A percentile compares a stretch with the other conserved stretches of the same genome.
These are phyloP conservation scores for Cosmorhoe ocellata DNA, from an alignment of 2,888 invertebrate genomes.

Conservation along the genomic window DNA sequence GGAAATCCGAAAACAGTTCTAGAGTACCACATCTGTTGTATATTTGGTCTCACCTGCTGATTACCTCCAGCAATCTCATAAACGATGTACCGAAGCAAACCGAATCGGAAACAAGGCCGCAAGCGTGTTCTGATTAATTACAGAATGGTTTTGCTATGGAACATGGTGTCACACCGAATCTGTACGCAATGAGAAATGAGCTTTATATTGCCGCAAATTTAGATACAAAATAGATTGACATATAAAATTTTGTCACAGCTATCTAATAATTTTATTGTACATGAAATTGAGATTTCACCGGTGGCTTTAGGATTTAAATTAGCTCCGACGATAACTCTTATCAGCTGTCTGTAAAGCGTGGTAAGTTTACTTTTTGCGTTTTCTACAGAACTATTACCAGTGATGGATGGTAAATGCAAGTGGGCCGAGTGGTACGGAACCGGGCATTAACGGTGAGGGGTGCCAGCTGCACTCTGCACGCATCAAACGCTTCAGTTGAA, in stretches of 20 bases:
- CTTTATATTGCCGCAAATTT: background rate
- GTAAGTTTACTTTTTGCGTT: no score
- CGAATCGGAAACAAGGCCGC: slow-evolving; percentile 77
- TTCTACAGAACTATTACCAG: no score
- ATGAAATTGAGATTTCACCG: slow-evolving; percentile 7
- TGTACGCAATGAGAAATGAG: background rate
- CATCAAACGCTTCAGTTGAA: slow-evolving; percentile 46
- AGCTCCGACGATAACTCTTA: no score
- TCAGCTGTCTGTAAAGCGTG: no score
- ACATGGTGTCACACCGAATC: slow-evolving; percentile 19
- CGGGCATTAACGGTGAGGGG: slow-evolving; percentile 42
- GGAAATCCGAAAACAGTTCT: slow-evolving; percentile 24
- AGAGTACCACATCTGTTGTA: slow-evolving; percentile 51
- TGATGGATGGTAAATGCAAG: background rate
- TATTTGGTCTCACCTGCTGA: slow-evolving; percentile 62
- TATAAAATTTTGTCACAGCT: background rate
- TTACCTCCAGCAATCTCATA: slow-evolving; percentile 61
- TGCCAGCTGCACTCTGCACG: slow-evolving; percentile 47
- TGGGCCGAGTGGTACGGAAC: slow-evolving; percentile 44
- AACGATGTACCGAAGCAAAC: slow-evolving; percentile 71
- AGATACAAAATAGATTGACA: background rate
- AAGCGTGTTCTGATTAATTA: slow-evolving; percentile 72
- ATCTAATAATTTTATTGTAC: no score
- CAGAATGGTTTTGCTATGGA: slow-evolving; percentile 58
- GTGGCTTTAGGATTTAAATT: no score